Base-by-base conservation (phyloP, 2,113 vertebrate species). In the Emydura subglobosa region DNA sequence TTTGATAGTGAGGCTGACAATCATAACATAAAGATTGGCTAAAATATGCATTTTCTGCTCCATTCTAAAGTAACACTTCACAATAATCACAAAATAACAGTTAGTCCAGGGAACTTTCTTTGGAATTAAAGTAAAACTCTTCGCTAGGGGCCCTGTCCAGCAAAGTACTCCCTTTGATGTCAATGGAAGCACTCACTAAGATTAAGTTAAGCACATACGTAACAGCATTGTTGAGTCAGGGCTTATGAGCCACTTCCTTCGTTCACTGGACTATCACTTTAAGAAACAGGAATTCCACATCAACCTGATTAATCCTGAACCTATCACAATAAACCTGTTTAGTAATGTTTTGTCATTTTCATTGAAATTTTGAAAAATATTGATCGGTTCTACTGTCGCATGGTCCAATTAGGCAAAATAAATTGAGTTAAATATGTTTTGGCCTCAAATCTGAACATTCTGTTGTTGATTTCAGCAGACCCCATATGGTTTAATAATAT, bases 341-440 rank as follows among this genome's bases (percentile, higher is more conserved):
- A 8, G 16, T 16, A 17, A 29, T 10, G 24, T 12, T 74, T 80
- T 65, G 39, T 10, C 29, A 29, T 65, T 83, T 76, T 31, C 27
- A 16, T 19, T 68, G 19, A 54, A 6, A 85, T 79, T 87, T 44
- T 47, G 47, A 2, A 84, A 83, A 91, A 31, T n/a, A 16, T 53
- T 27, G 55, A 0, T 55, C 24, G 1, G 0, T 4, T 61, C 21
- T 31, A 39, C n/a, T 39, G n/a, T 72, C n/a, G n/a, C 65, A 72
- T 21, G 44, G 29, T 24, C 55, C n/a, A 72, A 87, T 3, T 68
- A 55, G 21, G 49, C 3, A 59, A 83, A 61, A 49, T 5, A 50
- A 89, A 79, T 82, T 1, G 2, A 72, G 6, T 57, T 44, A 49
- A 82, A 85, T 42, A 3, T 72, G 16, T 0, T 72, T 47, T 24